Evolutionary conservation across 2,888 invertebrate genomes (phyloP).

Genomic region (Drosophila mercatorum): DNA sequence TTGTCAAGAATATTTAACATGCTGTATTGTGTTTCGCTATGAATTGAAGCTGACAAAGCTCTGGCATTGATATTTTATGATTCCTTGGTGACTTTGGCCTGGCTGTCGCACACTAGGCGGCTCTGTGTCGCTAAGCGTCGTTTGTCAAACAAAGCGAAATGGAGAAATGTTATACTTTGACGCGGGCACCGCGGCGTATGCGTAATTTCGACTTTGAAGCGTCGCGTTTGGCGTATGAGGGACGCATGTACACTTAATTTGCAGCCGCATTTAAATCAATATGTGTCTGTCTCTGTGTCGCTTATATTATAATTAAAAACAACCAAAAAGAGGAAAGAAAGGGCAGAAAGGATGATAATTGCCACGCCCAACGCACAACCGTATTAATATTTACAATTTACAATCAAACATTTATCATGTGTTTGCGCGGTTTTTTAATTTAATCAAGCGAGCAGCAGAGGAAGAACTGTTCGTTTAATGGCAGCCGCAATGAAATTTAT

Average conservation of each 20-base stretch:
- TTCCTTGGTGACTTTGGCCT: constrained; percentile 36
- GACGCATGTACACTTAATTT: constrained; percentile 25
- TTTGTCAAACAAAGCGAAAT: constrained; percentile 30
- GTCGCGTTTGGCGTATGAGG: constrained; percentile 1
- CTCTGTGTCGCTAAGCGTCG: constrained; percentile 57
- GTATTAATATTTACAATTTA: constrained; percentile 42
- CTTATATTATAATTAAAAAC: constrained; percentile 39
- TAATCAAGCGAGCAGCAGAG: constrained; percentile 45
- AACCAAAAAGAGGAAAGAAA: not conserved
- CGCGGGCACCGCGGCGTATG: constrained; percentile 18
- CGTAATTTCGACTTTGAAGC: constrained; percentile 3
- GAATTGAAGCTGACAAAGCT: constrained; percentile 45
- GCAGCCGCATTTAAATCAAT: constrained; percentile 50
- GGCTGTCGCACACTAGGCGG: constrained; percentile 8
- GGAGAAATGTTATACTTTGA: constrained; percentile 52
- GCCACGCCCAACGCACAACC: constrained; percentile 7
- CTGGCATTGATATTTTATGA: constrained; percentile 50
- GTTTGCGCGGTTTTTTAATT: constrained; percentile 59
- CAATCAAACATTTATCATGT: constrained; percentile 54
- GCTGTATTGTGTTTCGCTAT: constrained; percentile 3
- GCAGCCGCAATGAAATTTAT: constrained; percentile 51
- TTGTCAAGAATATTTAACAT: constrained; percentile 20
- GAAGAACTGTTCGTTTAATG: constrained; percentile 44
- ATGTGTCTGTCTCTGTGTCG: constrained; percentile 5
- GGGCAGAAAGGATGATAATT: constrained; percentile 14